phyloP scores from a whole-genome alignment of 2,797 vertebrate genomes.

The Sebastes variabilis region DNA sequence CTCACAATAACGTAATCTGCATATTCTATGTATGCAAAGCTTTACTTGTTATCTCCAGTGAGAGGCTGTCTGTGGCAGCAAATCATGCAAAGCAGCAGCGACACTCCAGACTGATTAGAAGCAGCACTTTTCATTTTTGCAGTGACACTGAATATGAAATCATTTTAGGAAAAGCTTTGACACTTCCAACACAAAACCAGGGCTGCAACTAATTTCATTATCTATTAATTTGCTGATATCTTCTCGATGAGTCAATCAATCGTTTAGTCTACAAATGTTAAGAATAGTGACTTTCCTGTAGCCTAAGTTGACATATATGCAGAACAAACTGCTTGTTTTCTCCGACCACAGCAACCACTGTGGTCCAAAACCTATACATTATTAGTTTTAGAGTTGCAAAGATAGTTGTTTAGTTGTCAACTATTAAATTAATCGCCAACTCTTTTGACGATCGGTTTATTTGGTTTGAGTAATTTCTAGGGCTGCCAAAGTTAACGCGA shows the following conservation, averaged over 20 bases:
- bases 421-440: no score
- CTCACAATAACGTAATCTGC: neutral
- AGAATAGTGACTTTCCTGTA: neutral
- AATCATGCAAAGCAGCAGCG: slow-evolving; percentile 20
- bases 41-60: neutral
- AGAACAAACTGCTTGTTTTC: neutral
- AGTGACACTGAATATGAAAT: neutral
- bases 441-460: no score
- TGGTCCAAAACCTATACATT: neutral
- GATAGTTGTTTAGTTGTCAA: no score
- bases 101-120: neutral
- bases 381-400: no score
- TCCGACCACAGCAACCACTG: neutral
- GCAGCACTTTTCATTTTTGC: neutral
- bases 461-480: no score
- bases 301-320: neutral
- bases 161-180: neutral
- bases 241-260: neutral
- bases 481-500: no score
- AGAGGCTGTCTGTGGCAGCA: neutral
- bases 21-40: neutral
- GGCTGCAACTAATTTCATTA: neutral
- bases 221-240: neutral
- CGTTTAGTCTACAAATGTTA: neutral
- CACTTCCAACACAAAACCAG: neutral